A percentile compares a stretch with the other conserved stretches of the same genome.
Evolutionary conservation across 2,113 vertebrate genomes (phyloP).

Genomic region (Probosciger aterrimus): DNA sequence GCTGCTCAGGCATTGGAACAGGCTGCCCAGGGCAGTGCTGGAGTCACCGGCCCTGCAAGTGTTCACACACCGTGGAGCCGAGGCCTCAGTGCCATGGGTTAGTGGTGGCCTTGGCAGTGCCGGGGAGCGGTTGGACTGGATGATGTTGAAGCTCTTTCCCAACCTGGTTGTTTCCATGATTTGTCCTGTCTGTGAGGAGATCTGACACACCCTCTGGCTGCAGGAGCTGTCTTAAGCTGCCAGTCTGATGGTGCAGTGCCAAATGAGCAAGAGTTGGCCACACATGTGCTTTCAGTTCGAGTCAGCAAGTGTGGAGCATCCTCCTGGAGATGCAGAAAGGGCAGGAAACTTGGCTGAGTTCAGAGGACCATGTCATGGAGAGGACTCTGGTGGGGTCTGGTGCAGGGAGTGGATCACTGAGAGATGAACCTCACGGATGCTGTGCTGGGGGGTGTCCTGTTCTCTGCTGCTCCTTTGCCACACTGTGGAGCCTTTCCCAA

Average conservation of each 20-base stretch:
- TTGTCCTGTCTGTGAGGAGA: background rate
- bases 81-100: background rate
- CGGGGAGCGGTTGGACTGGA: background rate
- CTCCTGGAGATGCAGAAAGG: no score
- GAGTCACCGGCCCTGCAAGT: no score
- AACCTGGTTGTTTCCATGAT: background rate
- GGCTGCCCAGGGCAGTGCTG: no score
- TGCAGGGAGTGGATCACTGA: background rate
- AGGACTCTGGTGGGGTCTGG: background rate
- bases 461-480: background rate
- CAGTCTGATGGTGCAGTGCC: background rate
- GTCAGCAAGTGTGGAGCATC: no score
- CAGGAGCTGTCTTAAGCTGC: background rate
- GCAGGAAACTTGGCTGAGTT: rapidly evolving
- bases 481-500: background rate
- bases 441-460: rapidly evolving
- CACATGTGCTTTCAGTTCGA: rapidly evolving
- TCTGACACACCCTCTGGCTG: background rate
- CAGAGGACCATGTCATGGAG: background rate
- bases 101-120: background rate
- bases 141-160: background rate
- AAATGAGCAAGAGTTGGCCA: background rate
- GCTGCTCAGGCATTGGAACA: no score
- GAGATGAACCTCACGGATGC: background rate
- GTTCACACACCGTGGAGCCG: background rate